Conservation (phyloP, 2,888 invertebrate genomes). For the Pyrochroa serraticornis region DNA sequence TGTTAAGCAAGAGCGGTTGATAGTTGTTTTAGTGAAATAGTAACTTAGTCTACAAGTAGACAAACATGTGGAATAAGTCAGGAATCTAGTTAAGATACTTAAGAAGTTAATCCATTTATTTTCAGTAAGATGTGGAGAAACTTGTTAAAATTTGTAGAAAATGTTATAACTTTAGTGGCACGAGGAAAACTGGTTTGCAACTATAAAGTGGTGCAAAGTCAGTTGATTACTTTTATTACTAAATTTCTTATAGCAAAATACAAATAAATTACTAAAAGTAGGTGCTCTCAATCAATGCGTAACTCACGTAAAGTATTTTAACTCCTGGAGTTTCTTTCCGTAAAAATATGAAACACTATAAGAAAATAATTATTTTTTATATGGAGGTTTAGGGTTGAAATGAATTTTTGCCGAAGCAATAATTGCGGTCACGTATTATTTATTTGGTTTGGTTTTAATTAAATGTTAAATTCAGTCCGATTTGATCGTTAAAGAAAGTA, state of each 20-base stretch:
- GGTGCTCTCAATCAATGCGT: too few species aligned
- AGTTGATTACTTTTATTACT: constrained; percentile 21
- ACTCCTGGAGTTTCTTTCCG: too few species aligned
- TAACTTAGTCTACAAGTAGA: constrained; percentile 12
- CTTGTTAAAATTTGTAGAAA: constrained; percentile 24
- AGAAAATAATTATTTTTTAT: too few species aligned
- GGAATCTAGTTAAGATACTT: constrained; percentile 25
- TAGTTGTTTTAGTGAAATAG: constrained; percentile 23
- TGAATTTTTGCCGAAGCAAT: too few species aligned
- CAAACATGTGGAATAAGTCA: constrained; percentile 25
- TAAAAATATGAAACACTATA: too few species aligned
- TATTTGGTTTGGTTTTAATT: too few species aligned
- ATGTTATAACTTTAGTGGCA: constrained; percentile 20
- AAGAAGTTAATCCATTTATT: constrained; percentile 33
- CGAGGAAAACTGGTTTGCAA: constrained; percentile 12
- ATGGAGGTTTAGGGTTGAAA: too few species aligned
- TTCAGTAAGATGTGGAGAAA: constrained; percentile 23
- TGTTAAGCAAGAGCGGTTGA: constrained; percentile 11
- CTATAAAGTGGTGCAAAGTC: constrained; percentile 12
- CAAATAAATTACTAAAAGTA: not conserved
- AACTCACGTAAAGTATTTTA: too few species aligned
- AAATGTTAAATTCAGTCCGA: too few species aligned
- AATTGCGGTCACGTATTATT: too few species aligned
- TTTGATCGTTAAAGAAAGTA: too few species aligned
- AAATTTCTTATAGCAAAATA: not conserved